phyloP scores from a whole-genome alignment of 1,140 invertebrate genomes.

The Drosophila ercepeae region DNA sequence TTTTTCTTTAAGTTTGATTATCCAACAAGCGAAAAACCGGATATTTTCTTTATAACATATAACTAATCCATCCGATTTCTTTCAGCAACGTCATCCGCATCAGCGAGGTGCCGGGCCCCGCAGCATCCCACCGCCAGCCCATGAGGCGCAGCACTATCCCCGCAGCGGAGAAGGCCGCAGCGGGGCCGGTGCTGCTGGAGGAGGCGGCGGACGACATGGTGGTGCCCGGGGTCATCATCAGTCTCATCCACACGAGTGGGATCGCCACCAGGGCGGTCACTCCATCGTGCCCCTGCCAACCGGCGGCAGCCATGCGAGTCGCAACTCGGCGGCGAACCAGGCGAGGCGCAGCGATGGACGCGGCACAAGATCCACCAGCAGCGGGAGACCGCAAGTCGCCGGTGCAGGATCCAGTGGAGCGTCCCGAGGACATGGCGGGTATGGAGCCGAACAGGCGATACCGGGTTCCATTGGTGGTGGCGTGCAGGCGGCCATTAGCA shows the following conservation, averaged over 20 bases:
- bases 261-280: slow-evolving; percentile 73
- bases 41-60: background rate
- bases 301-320: slow-evolving; percentile 65
- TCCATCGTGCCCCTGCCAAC: slow-evolving; percentile 75
- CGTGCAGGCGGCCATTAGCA: slow-evolving; percentile 76
- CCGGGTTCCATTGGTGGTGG: slow-evolving; percentile 83
- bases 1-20: background rate
- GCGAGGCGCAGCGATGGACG: slow-evolving; percentile 73
- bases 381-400: slow-evolving; percentile 84
- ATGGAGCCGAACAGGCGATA: slow-evolving; percentile 57
- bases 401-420: slow-evolving; percentile 34
- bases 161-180: slow-evolving; percentile 27
- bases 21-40: too few species aligned
- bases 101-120: slow-evolving; percentile 84
- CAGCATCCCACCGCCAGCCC: slow-evolving; percentile 84
- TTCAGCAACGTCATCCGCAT: slow-evolving; percentile 84
- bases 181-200: slow-evolving; percentile 24
- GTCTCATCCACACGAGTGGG: slow-evolving; percentile 76
- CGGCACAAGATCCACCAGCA: slow-evolving; percentile 61
- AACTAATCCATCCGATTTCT: slow-evolving; percentile 4
- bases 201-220: slow-evolving; percentile 46
- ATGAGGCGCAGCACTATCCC: slow-evolving; percentile 72
- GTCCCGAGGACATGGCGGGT: slow-evolving; percentile 84
- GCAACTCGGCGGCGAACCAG: slow-evolving; percentile 59
- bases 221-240: slow-evolving; percentile 60